Evolutionary conservation across 2,888 invertebrate species (phyloP).

Genomic region (Helleia helle): DNA sequence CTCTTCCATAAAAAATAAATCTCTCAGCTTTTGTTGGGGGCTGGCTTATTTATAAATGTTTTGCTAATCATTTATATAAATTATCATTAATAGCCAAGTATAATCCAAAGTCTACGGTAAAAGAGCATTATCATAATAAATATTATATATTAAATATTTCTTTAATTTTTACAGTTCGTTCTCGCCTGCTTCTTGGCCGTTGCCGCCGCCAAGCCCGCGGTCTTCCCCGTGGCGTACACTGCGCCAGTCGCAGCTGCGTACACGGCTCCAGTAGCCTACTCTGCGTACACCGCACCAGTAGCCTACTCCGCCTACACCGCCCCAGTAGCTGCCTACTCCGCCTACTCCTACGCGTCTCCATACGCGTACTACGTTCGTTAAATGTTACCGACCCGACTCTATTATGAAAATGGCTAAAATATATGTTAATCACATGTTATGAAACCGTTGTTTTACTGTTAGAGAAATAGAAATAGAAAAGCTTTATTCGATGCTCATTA

Average conservation of each 20-base stretch:
- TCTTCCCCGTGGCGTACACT: slow-evolving; percentile 27
- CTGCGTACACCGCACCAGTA: slow-evolving; percentile 36
- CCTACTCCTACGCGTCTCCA: slow-evolving; percentile 28
- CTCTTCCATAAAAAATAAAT: too few species aligned
- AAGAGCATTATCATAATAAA: too few species aligned
- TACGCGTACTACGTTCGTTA: slow-evolving; percentile 26
- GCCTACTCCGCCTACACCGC: slow-evolving; percentile 35
- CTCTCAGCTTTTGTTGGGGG: too few species aligned
- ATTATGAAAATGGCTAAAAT: slow-evolving; percentile 1
- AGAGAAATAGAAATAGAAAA: too few species aligned
- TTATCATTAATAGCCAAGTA: too few species aligned
- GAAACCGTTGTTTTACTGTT: neutral
- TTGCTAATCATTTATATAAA: too few species aligned
- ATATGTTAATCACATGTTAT: neutral
- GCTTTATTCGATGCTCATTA: too few species aligned
- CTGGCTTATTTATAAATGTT: too few species aligned
- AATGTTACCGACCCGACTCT: slow-evolving; percentile 1
- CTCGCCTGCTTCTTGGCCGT: slow-evolving; percentile 63
- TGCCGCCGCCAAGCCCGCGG: slow-evolving; percentile 53
- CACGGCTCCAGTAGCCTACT: slow-evolving; percentile 26
- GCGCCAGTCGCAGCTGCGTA: slow-evolving; percentile 28
- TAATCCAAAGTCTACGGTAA: too few species aligned
- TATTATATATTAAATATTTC: too few species aligned
- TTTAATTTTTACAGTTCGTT: slow-evolving; percentile 40
- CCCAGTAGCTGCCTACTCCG: slow-evolving; percentile 31